Conservation (phyloP, 1,140 invertebrate species). For the Hesperophylax magnus region DNA sequence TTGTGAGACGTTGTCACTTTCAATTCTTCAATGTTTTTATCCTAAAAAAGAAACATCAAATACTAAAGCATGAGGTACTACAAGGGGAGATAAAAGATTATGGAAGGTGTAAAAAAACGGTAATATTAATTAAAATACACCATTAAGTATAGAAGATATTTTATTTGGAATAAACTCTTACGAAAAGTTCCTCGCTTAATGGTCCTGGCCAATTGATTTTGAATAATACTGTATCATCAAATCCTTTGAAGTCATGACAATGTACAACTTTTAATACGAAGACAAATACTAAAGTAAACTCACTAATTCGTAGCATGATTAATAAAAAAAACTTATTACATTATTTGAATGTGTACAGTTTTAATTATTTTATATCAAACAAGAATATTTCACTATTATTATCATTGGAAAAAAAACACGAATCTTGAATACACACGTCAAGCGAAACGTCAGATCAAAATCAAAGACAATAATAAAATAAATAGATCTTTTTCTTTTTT, state of each 20-base stretch:
- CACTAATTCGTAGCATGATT: neutral
- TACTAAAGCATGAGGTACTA: too few relatives aligned
- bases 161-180: conserved; percentile 56
- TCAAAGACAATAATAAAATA: too few relatives aligned
- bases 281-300: neutral
- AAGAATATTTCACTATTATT: neutral
- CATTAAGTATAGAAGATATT: too few relatives aligned
- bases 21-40: conserved; percentile 68
- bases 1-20: conserved; percentile 77
- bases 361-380: neutral
- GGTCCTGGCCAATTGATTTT: conserved; percentile 86
- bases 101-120: too few relatives aligned
- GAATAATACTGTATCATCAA: conserved; percentile 87
- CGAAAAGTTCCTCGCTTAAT: conserved; percentile 66
- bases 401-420: neutral
- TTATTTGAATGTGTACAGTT: neutral
- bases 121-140: too few relatives aligned
- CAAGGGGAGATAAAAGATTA: too few relatives aligned
- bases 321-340: neutral
- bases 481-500: too few relatives aligned
- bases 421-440: conserved; percentile 24
- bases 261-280: conserved; percentile 8
- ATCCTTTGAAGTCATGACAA: conserved; percentile 60
- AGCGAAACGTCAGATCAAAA: neutral
- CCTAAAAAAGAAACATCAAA: conserved; percentile 59